Base-by-base conservation (phyloP, 2,888 invertebrate genomes). In the Pycnomerus fuliginosus region DNA sequence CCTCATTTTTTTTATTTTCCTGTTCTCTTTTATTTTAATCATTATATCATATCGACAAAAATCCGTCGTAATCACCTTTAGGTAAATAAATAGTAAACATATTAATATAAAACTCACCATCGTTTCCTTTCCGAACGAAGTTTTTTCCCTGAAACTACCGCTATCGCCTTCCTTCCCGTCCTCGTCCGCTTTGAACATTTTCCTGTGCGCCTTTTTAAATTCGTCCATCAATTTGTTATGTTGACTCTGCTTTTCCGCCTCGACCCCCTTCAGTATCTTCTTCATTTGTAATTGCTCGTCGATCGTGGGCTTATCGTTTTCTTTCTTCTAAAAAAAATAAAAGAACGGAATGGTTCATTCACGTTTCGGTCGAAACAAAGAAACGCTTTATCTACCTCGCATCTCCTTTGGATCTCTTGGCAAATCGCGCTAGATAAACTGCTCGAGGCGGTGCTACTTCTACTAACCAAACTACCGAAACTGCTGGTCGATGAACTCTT, bases 191-290 rank as follows among this genome's bases (percentile, higher is more conserved):
- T 79, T 77, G 68, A 92, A 92, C 91, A 92, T 92, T 75, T 86
- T 88, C 60, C 83, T 80, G 72, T 92, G 91, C 3, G 90, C 90
- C 63, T 85, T 84, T 69, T 88, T 90, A 69, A 92, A 92, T 73
- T 92, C 92, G 70, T 91, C 86, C 87, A 92, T 92, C 50, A 92
- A 72, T 56, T 85, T 85, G 55, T 81, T 80, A 62, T 88, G 88
- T 54, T 84, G 82, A 58, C 80, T 80, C 56, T 81, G 79, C 65
- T 82, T 80, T 48, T 84, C 83, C 35, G 78, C 76, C 51, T 80
- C 80, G 14, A 71, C 76, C 52, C 60, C 72, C 61, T 72, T 79
- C 69, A 71, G 54, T 44, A 68, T 62, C 40, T 70, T 70, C 50
- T 70, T 73, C 55, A 65, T 68, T 52, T 71, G 71, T 14, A 71